phyloP scores from a whole-genome alignment of 35 echinoderm and acorn worm species.

The Stichopus chloronotus region DNA sequence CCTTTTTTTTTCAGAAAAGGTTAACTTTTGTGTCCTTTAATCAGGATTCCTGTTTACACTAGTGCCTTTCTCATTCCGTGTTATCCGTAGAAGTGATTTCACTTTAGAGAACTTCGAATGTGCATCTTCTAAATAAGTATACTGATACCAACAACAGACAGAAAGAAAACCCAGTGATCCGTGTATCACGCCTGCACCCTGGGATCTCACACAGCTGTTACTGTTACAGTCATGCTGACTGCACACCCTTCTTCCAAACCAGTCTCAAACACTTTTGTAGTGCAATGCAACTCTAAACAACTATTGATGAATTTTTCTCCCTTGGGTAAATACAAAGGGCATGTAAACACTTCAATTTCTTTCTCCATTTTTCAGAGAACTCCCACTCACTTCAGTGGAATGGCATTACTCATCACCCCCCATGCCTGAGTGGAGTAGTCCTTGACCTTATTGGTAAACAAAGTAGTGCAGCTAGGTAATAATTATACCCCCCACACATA shows the following conservation, averaged over 20 bases:
- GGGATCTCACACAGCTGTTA: neutral
- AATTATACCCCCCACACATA: neutral
- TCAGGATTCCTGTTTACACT: too few relatives aligned
- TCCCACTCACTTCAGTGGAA: neutral
- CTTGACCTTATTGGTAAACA: neutral
- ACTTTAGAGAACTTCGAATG: too few relatives aligned
- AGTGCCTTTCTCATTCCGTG: too few relatives aligned
- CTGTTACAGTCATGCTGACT: neutral
- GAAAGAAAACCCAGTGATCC: too few relatives aligned
- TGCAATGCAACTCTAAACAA: too few relatives aligned
- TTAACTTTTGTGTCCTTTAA: too few relatives aligned
- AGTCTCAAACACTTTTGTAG: too few relatives aligned
- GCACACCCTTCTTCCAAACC: neutral
- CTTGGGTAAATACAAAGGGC: neutral
- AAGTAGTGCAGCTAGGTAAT: neutral
- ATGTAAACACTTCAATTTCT: neutral
- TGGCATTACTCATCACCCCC: neutral
- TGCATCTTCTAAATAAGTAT: too few relatives aligned
- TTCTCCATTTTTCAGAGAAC: neutral
- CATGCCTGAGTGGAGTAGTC: neutral
- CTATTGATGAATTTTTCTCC: too few relatives aligned
- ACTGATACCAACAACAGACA: too few relatives aligned
- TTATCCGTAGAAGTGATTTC: too few relatives aligned
- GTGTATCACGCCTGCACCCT: neutral
- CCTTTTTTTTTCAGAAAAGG: too few relatives aligned